Evolutionary conservation across 2,797 vertebrate genomes (phyloP).

Genomic region (Silurus aristotelis): DNA sequence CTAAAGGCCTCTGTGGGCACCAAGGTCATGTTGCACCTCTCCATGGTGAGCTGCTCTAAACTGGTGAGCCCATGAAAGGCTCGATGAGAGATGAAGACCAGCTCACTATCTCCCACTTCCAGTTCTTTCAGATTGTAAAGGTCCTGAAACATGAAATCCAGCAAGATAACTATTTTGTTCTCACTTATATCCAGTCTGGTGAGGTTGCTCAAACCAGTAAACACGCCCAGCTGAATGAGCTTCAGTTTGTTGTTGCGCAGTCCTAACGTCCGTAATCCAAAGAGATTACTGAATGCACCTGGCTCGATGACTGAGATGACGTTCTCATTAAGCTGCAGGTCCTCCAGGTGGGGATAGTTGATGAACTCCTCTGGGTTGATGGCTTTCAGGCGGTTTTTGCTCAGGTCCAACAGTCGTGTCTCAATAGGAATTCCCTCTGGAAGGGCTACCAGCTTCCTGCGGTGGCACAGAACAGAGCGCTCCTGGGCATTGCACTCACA

Average conservation of each 20-base stretch:
- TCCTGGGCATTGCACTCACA: conserved; percentile 96
- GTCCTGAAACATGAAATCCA: conserved; percentile 99
- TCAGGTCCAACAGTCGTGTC: conserved; percentile 90
- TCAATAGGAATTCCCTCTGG: conserved; percentile 96
- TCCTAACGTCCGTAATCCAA: conserved; percentile 91
- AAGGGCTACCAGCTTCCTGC: conserved; percentile 85
- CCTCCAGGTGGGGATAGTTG: conserved; percentile 92
- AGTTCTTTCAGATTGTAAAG: conserved; percentile 95
- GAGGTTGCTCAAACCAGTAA: conserved; percentile 95
- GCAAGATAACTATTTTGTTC: conserved; percentile 97
- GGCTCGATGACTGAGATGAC: conserved; percentile 93
- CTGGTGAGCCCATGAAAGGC: conserved; percentile 96
- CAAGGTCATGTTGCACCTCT: conserved; percentile 92
- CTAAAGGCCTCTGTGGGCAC: conserved; percentile 96
- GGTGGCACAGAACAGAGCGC: conserved; percentile 92
- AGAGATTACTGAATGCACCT: conserved; percentile 93
- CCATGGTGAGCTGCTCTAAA: conserved; percentile 92
- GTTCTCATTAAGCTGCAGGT: conserved; percentile 96
- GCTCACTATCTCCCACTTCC: conserved; percentile 96
- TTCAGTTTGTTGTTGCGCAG: conserved; percentile 95
- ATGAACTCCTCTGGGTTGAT: conserved; percentile 95
- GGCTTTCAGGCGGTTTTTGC: conserved; percentile 94
- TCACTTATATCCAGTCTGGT: conserved; percentile 97
- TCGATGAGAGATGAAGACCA: conserved; percentile 94
- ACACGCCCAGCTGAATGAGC: conserved; percentile 94